Evolutionary conservation across 2,888 invertebrate species (phyloP).

Genomic region (Apodemia zela): DNA sequence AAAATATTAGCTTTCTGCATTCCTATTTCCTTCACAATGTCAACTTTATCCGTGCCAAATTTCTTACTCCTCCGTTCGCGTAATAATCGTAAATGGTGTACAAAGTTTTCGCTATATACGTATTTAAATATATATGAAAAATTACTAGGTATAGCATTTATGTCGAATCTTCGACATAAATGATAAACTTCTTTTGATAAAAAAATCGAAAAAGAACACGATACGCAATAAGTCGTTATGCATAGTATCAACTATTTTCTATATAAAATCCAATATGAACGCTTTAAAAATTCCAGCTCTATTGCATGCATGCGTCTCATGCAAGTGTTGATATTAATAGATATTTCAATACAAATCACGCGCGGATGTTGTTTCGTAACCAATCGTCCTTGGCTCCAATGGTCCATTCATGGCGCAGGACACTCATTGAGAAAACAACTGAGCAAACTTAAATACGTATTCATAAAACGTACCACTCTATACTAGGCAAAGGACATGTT

Average conservation of each 20-base stretch:
- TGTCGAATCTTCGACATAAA: neutral
- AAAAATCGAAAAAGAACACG: neutral
- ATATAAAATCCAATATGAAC: neutral
- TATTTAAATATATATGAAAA: too few relatives aligned
- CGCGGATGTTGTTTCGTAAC: slow-evolving; percentile 53
- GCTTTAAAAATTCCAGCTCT: neutral
- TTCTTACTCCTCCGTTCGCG: too few relatives aligned
- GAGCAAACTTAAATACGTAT: slow-evolving; percentile 50
- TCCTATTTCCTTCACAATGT: too few relatives aligned
- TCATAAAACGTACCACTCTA: slow-evolving; percentile 46
- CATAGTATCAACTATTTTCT: neutral
- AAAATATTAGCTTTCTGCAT: too few relatives aligned
- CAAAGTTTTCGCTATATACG: too few relatives aligned
- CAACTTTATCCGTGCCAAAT: too few relatives aligned
- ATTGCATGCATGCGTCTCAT: slow-evolving; percentile 14
- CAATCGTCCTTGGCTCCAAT: slow-evolving; percentile 58
- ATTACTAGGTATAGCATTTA: too few relatives aligned
- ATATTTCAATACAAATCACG: slow-evolving; percentile 36
- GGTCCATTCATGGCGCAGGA: slow-evolving; percentile 46
- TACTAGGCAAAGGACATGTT: slow-evolving; percentile 36
- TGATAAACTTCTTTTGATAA: neutral
- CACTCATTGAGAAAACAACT: slow-evolving; percentile 50
- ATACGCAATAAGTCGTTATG: neutral
- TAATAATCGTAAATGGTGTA: too few relatives aligned
- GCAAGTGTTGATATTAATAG: slow-evolving; percentile 16